Conservation (phyloP, 2,113 vertebrate genomes). For the Tricholaema leucomelas region DNA sequence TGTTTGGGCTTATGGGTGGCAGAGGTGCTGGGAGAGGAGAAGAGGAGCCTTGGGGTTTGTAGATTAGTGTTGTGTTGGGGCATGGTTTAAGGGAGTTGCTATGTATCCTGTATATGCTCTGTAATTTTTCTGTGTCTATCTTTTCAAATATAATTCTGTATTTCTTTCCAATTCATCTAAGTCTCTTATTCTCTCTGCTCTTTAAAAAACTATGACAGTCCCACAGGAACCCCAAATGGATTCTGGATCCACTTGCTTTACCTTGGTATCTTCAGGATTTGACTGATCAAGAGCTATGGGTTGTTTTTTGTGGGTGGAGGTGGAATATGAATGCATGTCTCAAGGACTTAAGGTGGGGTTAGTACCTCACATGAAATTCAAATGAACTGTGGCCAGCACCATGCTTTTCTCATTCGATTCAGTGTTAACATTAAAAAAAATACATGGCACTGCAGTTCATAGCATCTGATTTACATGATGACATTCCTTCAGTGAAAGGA, state of each 20-base stretch:
- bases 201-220: no score
- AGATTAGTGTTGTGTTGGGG: no score
- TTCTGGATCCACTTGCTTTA: background rate
- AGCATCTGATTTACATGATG: background rate
- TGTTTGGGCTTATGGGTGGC: no score
- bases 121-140: no score
- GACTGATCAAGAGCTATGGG: fast-evolving
- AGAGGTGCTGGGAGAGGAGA: no score
- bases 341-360: background rate
- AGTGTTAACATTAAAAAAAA: background rate
- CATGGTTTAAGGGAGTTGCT: no score
- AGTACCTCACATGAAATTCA: background rate
- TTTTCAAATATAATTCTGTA: no score
- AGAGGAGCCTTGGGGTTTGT: no score
- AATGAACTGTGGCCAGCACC: background rate
- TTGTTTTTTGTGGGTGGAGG: background rate
- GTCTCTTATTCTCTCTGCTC: no score
- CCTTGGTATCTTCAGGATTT: background rate
- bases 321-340: background rate
- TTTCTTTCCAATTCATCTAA: no score
- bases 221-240: no score
- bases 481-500: background rate
- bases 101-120: no score
- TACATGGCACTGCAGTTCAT: background rate
- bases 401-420: background rate